These are phyloP conservation scores for Salvelinus fontinalis DNA, from an alignment of 2,113 vertebrate species.

Conservation along the genomic window DNA sequence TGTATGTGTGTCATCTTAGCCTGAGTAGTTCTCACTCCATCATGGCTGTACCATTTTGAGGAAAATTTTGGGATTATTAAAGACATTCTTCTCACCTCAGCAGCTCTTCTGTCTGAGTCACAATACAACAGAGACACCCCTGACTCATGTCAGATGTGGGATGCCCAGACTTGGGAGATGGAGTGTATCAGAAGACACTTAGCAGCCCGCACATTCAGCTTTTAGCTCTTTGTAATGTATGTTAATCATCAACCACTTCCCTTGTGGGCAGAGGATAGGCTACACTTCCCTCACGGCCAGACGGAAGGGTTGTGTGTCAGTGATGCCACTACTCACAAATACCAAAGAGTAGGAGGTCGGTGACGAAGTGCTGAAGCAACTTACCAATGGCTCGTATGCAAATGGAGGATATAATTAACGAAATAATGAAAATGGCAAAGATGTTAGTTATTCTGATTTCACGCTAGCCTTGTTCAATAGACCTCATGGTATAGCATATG, in stretches of 20 bases:
- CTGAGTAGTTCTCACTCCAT: no score
- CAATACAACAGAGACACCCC: slow-evolving; percentile 23
- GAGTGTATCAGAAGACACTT: slow-evolving; percentile 52
- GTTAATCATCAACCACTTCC: slow-evolving; percentile 56
- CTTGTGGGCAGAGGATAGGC: neutral
- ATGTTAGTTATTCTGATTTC: neutral
- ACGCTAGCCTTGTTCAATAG: neutral
- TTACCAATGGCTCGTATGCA: neutral
- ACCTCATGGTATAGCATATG: no score
- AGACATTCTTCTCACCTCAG: neutral
- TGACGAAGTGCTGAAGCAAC: neutral
- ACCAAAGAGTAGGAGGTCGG: neutral
- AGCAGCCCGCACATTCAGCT: slow-evolving; percentile 55
- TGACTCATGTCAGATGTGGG: slow-evolving; percentile 59
- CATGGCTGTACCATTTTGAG: no score
- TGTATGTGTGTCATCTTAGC: no score
- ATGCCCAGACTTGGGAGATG: slow-evolving; percentile 39
- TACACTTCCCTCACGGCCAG: no score
- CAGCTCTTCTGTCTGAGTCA: slow-evolving; percentile 43
- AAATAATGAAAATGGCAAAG: neutral
- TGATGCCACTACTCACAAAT: neutral
- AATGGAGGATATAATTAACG: neutral
- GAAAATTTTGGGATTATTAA: no score
- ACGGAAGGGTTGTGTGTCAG: no score
- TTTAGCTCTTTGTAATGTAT: slow-evolving; percentile 48